Evolutionary conservation across 2,113 vertebrate genomes (phyloP), one percentile per base, ranked within the genome.

Genomic region (Tinamus guttatus): DNA sequence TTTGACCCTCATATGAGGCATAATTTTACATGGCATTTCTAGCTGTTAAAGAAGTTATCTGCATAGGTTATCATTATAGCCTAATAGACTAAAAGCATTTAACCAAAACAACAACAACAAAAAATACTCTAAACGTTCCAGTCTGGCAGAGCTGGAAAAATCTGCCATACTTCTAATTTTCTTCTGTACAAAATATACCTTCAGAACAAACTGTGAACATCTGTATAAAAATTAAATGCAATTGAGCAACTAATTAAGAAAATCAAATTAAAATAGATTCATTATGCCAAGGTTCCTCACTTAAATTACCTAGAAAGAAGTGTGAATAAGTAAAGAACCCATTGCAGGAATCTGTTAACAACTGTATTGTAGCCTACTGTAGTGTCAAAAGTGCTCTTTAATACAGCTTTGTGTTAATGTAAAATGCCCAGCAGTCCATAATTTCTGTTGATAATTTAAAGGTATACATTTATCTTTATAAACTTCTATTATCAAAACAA

Each of bases 201-300:
- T 15, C 43, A 47, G 43, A 93, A 68, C 6, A 73, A 79, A 16
- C 58, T 87, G 67, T 89, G 62, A 91, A 79, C 38, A 56, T 78
- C 41, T 87, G 63, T 87, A 78, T 12, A 63, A 84, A 82, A 81
- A n/a, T 18, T 49, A 79, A 86, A 84, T 78, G 45, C 51, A 84
- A 71, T 89, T 93, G 45, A 90, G 65, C 10, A 76, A 28, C 17
- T 73, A 77, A 83, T 88, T 93, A 69, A 59, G 19, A 93, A 73
- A 82, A 93, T 75, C 2, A 80, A 91, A 93, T 86, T 85, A n/a
- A 80, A n/a, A 81, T 51, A 77, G 11, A 43, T 89, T 91, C 32
- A n/a, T 80, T 78, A 73, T 92, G 86, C n/a, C 68, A 70, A 54
- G 54, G 62, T 70, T 86, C 79, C 49, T 90, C 63, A 67, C 51